Evolutionary conservation across 1,140 invertebrate species (phyloP), one percentile per base, ranked within the genome.

Genomic region (Drosophila parvula): DNA sequence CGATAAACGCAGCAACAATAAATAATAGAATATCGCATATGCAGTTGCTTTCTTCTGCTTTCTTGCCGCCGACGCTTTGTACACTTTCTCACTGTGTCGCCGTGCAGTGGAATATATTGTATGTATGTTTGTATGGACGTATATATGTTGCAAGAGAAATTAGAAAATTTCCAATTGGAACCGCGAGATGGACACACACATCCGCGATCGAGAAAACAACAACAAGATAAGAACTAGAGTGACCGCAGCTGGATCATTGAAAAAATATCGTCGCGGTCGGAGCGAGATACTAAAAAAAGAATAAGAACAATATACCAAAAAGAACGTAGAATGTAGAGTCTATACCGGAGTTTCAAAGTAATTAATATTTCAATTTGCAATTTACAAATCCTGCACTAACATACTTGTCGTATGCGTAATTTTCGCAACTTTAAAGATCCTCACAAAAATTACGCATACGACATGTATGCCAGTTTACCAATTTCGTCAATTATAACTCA

Each of bases 121-220:
- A 62, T 45, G 38, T 71, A 64, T 79, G 50, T 53, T 36, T 36
- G 8, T 22, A 38, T 6, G 11, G 34, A 27, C 34, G 51, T 55
- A 75, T 44, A 57, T 75, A 78, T 81, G 67, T 88, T 76, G 77
- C 75, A 68, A 81, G 73, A 86, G 50, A 83, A 61, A 74, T 80
- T 73, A 71, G 51, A 88, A 75, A 79, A 47, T 79, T 67, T 44
- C 38, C 51, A 53, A 64, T 67, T 56, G 45, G 50, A 45, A 50
- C 43, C 81, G 78, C 83, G 40, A 74, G 70, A 64, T 50, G 67
- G 60, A 22, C 58, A 69, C 68, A 76, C 80, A 85, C 80, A 78
- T 79, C 68, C 61, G 59, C 69, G 61, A 63, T 63, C 38, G 28
- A 60, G 53, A 64, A 65, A 50, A 71, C 81, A 84, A 84, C 75